Conservation (phyloP, 1,140 invertebrate genomes). For the Scaptomyza graminum region DNA sequence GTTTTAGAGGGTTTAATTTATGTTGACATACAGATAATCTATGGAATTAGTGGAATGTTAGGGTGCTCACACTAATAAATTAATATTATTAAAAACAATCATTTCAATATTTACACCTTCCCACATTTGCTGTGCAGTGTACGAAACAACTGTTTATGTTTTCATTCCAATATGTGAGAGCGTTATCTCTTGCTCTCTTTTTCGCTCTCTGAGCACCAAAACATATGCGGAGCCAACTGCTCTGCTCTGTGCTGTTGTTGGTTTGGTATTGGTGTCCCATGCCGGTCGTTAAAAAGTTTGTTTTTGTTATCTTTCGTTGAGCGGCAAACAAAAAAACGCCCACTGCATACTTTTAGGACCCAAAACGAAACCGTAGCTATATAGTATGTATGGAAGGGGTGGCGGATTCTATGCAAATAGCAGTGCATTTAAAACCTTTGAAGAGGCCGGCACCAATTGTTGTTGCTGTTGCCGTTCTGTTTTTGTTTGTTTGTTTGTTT, state of each 20-base stretch:
- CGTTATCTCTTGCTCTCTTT: constrained; percentile 8
- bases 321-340: constrained; percentile 30
- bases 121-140: constrained; percentile 40
- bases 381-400: not conserved
- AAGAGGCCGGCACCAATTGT: constrained; percentile 50
- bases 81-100: too few species aligned
- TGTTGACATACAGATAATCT: too few species aligned
- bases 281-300: constrained; percentile 66
- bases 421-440: constrained; percentile 54
- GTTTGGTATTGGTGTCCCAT: constrained; percentile 51
- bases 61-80: too few species aligned
- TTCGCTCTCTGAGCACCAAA: not conserved
- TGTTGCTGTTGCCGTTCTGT: constrained; percentile 25
- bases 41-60: too few species aligned
- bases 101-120: not conserved
- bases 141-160: constrained; percentile 66
- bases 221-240: constrained; percentile 39
- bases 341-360: constrained; percentile 74
- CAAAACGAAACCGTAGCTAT: too few species aligned
- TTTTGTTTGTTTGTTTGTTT: constrained; percentile 19
- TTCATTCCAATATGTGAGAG: constrained; percentile 59
- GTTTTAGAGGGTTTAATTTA: too few species aligned
- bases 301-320: constrained; percentile 67
- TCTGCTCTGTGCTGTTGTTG: not conserved
- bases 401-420: constrained; percentile 59